Evolutionary conservation across 2,113 vertebrate genomes (phyloP).

Genomic region (Hippocampus zosterae): DNA sequence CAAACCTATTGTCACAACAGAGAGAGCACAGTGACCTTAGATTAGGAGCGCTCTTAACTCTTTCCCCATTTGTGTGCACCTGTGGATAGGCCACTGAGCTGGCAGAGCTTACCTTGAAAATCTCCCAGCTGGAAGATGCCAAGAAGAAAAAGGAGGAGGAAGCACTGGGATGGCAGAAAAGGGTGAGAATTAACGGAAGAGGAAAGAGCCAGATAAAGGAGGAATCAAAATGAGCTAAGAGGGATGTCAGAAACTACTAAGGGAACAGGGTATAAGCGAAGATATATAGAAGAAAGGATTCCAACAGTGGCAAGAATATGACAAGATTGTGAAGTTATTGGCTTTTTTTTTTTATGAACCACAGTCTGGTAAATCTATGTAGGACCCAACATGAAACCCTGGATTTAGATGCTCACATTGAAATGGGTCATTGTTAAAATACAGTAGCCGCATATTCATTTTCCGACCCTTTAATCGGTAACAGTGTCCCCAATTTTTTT

Average conservation of each 20-base stretch:
- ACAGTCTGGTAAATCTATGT: neutral
- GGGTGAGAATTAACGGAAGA: constrained; percentile 76
- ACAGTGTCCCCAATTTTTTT: neutral
- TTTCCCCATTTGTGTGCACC: constrained; percentile 48
- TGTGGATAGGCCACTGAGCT: constrained; percentile 84
- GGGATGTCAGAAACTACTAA: constrained; percentile 30
- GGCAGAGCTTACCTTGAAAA: constrained; percentile 86
- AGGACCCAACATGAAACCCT: neutral
- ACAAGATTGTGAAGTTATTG: neutral
- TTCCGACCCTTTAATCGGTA: neutral
- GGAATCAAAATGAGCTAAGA: constrained; percentile 53
- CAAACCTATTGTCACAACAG: constrained; percentile 4
- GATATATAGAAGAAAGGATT: constrained; percentile 8
- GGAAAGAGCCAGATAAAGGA: constrained; percentile 29
- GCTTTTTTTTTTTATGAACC: neutral
- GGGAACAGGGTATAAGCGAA: neutral
- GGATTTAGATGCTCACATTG: neutral
- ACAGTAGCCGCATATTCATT: neutral
- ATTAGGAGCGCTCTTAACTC: constrained; percentile 48
- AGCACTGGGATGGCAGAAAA: constrained; percentile 86
- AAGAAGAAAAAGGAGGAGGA: constrained; percentile 91
- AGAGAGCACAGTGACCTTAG: constrained; percentile 49
- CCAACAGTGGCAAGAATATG: constrained; percentile 4
- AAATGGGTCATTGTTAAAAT: neutral
- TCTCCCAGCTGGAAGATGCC: constrained; percentile 86